Evolutionary conservation across 2,888 invertebrate species (phyloP).

Genomic region (Lysandra coridon): DNA sequence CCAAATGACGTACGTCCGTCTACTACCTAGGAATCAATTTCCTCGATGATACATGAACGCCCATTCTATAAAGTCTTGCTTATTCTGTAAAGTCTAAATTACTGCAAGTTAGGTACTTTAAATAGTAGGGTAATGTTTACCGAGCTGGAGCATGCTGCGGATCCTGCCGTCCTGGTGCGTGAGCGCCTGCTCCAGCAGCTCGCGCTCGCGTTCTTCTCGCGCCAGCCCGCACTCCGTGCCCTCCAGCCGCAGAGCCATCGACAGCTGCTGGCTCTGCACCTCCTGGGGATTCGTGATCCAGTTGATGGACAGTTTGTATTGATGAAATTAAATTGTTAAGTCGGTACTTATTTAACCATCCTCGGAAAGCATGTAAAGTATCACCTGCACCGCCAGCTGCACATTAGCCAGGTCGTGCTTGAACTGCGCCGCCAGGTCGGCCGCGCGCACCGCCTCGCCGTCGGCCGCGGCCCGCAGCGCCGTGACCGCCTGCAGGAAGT

Average conservation of each 20-base stretch:
- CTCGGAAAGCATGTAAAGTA: not conserved
- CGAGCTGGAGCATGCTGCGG: conserved; percentile 60
- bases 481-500: conserved; percentile 67
- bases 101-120: no score
- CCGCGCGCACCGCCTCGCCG: conserved; percentile 72
- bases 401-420: conserved; percentile 77
- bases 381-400: conserved; percentile 68
- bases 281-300: conserved; percentile 52
- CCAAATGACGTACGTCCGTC: no score
- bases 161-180: conserved; percentile 70
- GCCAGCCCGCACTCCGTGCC: conserved; percentile 69
- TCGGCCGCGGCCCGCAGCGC: conserved; percentile 72
- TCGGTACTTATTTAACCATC: not conserved
- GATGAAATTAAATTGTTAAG: no score
- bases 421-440: conserved; percentile 76
- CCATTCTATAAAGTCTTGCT: no score
- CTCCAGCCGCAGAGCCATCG: conserved; percentile 72
- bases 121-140: conserved; percentile 42
- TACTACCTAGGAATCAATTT: no score
- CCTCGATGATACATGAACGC: no score
- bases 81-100: no score
- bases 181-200: conserved; percentile 68
- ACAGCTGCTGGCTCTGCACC: conserved; percentile 74
- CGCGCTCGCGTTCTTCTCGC: conserved; percentile 71
- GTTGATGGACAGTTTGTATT: not conserved